A percentile compares a stretch with the other conserved stretches of the same genome.
Conservation (phyloP, 2,113 vertebrate genomes). For the Nycticryphes semicollaris region DNA sequence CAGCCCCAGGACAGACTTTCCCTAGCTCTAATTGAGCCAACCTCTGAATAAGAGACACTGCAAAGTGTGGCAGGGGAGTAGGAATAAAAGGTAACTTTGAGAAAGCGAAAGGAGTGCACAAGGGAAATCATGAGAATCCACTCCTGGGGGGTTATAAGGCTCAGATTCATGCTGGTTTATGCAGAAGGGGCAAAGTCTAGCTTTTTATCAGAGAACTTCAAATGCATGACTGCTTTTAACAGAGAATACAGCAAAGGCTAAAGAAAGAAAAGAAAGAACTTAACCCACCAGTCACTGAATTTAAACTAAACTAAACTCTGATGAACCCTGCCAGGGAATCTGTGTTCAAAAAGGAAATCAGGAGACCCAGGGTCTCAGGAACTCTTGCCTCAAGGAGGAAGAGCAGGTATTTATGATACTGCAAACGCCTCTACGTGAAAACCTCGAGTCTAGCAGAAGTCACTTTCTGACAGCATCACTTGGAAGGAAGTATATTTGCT, state of each 20-base stretch:
- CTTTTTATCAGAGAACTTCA: background rate
- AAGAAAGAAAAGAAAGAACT: slow-evolving; percentile 16
- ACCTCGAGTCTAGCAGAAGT: slow-evolving; percentile 35
- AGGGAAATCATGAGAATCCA: background rate
- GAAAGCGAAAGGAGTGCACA: background rate
- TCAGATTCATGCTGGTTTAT: background rate
- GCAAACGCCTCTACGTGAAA: background rate
- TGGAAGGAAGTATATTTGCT: slow-evolving; percentile 48
- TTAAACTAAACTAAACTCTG: slow-evolving; percentile 36
- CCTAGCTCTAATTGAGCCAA: background rate
- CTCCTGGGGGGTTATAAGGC: background rate
- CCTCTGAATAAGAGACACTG: background rate
- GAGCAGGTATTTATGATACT: slow-evolving; percentile 1
- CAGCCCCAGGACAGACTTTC: background rate
- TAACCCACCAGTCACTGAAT: slow-evolving; percentile 5
- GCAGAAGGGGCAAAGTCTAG: background rate
- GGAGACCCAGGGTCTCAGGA: background rate
- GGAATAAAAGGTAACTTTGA: background rate
- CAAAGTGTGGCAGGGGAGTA: background rate
- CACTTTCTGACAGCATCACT: slow-evolving; percentile 30
- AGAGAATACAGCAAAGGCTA: background rate
- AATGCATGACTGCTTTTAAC: background rate
- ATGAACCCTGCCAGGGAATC: background rate
- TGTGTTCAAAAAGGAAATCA: background rate
- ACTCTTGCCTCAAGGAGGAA: background rate